A percentile compares a stretch with the other conserved stretches of the same genome.
Evolutionary conservation across 2,888 invertebrate species (phyloP).

Genomic region (Plagodis dolabraria): DNA sequence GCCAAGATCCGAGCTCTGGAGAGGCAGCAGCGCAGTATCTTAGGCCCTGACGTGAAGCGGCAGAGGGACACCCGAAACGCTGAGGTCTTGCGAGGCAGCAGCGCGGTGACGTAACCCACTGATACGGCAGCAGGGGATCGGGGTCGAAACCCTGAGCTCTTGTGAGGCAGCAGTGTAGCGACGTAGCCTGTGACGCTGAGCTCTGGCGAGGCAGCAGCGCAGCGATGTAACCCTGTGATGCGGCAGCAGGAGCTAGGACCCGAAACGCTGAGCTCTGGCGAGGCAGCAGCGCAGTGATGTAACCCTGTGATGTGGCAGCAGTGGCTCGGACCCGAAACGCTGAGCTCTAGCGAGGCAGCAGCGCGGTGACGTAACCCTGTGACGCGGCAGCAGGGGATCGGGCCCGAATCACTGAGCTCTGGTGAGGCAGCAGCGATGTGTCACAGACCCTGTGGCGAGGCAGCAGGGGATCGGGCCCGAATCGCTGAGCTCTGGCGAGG

Average conservation of each 20-base stretch:
- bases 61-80: neutral
- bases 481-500: no score
- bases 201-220: slow-evolving; percentile 24
- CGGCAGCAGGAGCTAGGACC: slow-evolving; percentile 2
- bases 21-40: slow-evolving; percentile 12
- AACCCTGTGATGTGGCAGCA: slow-evolving; percentile 2
- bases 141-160: slow-evolving; percentile 6
- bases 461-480: no score
- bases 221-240: neutral
- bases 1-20: slow-evolving; percentile 11
- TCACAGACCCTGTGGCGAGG: neutral
- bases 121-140: neutral
- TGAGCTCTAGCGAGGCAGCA: slow-evolving; percentile 19
- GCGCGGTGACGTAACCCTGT: neutral
- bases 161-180: slow-evolving; percentile 11
- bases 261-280: slow-evolving; percentile 5
- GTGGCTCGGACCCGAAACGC: neutral
- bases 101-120: neutral
- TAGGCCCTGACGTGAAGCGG: neutral
- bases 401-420: slow-evolving; percentile 1
- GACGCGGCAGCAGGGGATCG: slow-evolving; percentile 3
- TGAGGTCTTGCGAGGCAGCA: slow-evolving; percentile 23
- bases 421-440: slow-evolving; percentile 20
- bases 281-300: slow-evolving; percentile 18
- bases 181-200: slow-evolving; percentile 1